These are phyloP conservation scores for Geococcyx californianus DNA, from an alignment of 2,113 vertebrate genomes.

Conservation along the genomic window DNA sequence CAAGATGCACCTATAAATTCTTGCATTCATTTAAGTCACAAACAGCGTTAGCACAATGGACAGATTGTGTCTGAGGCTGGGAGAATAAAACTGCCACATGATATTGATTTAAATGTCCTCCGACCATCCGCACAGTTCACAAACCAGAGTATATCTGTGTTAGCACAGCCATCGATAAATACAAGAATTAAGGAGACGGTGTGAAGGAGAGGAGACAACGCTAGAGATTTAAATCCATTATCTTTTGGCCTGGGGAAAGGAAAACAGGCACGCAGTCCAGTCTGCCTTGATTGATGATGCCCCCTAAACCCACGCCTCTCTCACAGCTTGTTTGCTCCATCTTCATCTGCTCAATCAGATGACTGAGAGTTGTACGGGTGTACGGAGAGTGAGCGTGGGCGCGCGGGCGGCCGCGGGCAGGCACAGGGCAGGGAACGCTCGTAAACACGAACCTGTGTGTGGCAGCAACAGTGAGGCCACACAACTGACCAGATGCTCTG, in stretches of 20 bases:
- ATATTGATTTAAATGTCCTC: background rate
- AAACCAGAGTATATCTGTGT: conserved; percentile 4
- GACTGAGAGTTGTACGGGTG: accelerated
- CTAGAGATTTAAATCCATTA: background rate
- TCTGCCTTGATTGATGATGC: background rate
- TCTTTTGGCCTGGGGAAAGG: background rate
- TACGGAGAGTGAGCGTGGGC: accelerated
- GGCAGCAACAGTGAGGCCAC: background rate
- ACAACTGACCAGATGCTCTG: accelerated
- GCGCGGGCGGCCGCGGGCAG: background rate
- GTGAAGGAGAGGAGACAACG: background rate
- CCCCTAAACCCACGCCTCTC: background rate
- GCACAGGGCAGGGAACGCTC: background rate
- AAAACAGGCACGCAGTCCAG: background rate
- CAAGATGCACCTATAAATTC: conserved; percentile 30
- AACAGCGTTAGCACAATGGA: background rate
- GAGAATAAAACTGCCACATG: conserved; percentile 14
- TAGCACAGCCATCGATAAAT: conserved; percentile 31
- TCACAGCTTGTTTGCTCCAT: background rate
- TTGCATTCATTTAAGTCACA: background rate
- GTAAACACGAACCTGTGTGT: accelerated
- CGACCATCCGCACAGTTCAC: background rate
- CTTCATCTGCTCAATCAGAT: background rate
- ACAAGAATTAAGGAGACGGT: background rate
- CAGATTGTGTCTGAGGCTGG: background rate